Base-by-base conservation (phyloP, 1,140 invertebrate species). In the Anoplophora glabripennis region DNA sequence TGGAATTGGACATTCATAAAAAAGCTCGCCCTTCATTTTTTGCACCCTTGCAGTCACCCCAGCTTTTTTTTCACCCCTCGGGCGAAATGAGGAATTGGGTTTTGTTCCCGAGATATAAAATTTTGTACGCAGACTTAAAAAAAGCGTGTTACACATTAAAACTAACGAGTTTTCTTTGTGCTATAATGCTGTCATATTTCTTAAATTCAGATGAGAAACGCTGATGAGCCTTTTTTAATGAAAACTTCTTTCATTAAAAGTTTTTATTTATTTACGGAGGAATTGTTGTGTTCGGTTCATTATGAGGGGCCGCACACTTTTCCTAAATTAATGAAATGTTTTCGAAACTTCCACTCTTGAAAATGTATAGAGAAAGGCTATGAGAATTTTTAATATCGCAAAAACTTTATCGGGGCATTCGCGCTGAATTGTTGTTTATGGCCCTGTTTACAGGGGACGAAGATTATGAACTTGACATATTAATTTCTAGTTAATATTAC, bases 121-220 rank as follows among this genome's bases (percentile, higher is more conserved):
- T 56, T 56, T 56, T 38, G 34, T 56, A 56, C 54, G 54, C 14
- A 46, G 54, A 48, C 54, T 56, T 56, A 56, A 53, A 53, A 41
- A 53, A 53, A 44, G 54, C 54, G 54, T 56, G 54, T 56, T 47
- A 56, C 54, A 56, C 54, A 56, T 56, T 56, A 56, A 56, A 56
- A 56, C 54, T 56, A 56, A 56, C 54, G 54, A 56, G 42, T 56
- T 56, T 56, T 56, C 54, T 56, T 56, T 56, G 54, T 56, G 35
- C 33, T 47, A 21, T 56, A 56, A 48, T 48, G 54, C 47, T 48
- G 54, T 48, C 54, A 48, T 47, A 56, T 56, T 56, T 56, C 54
- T 56, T 46, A 48, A 56, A 48, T 56, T 56, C 35, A 38, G 35
- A 56, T 56, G 54, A 56, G 54, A 48, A 56, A 56, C 17, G 42